Conservation (phyloP, 2,113 vertebrate species). For the Rousettus leschenaultii region DNA sequence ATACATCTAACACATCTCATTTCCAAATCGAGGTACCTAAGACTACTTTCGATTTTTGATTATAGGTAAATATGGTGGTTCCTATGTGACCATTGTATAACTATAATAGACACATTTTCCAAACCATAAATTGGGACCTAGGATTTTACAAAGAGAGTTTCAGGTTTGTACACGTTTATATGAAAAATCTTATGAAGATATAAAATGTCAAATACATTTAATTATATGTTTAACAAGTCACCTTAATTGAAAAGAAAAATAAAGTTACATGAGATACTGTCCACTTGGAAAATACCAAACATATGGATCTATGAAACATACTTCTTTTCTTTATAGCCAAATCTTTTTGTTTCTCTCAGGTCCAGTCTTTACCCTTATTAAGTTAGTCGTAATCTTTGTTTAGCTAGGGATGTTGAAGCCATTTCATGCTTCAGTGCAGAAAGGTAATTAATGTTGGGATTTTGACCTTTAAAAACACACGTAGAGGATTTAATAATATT, state of each 20-base stretch:
- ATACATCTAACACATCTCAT: neutral
- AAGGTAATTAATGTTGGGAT: conserved; percentile 65
- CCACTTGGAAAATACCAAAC: neutral
- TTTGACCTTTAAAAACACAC: conserved; percentile 68
- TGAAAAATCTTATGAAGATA: conserved; percentile 5
- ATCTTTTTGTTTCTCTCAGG: neutral
- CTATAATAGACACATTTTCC: neutral
- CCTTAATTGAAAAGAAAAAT: conserved; percentile 18
- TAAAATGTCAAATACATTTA: conserved; percentile 18
- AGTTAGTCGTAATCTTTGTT: conserved; percentile 55
- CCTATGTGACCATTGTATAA: neutral
- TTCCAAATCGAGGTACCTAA: neutral
- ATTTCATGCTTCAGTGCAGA: conserved; percentile 66
- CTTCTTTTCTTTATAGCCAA: neutral
- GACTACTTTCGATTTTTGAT: neutral
- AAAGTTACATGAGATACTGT: neutral
- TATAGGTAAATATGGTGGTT: neutral
- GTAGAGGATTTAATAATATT: conserved; percentile 58
- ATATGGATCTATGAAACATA: neutral
- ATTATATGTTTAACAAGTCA: conserved; percentile 14
- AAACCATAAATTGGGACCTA: neutral
- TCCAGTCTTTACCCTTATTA: conserved; percentile 7
- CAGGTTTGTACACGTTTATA: neutral
- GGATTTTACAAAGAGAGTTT: neutral
- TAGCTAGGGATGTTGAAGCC: conserved; percentile 56